Percentiles rank a stretch among this genome's conserved stretches.
These are phyloP conservation scores for Pogoniulus pusillus DNA, from an alignment of 2,797 vertebrate genomes.

Conservation along the genomic window DNA sequence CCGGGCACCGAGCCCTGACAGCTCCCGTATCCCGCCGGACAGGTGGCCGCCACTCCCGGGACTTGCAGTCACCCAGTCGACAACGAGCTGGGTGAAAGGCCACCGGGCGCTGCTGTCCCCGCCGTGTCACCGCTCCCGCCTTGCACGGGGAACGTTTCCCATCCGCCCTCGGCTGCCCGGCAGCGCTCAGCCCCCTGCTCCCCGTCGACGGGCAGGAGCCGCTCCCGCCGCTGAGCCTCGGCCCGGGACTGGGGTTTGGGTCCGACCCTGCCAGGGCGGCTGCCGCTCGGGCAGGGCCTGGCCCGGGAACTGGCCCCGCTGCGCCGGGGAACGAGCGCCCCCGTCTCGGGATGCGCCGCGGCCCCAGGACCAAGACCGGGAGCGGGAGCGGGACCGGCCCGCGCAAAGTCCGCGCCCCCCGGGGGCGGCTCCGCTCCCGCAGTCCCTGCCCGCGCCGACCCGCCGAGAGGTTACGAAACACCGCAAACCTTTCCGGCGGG, in stretches of 20 bases:
- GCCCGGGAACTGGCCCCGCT: neutral
- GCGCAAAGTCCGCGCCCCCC: neutral
- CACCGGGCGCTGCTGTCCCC: neutral
- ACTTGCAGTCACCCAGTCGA: neutral
- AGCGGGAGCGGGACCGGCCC: neutral
- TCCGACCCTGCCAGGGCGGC: neutral
- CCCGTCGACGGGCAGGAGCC: neutral
- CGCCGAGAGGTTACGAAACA: neutral
- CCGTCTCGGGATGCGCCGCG: neutral
- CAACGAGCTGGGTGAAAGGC: neutral
- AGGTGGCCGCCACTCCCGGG: neutral
- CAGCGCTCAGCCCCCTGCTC: neutral
- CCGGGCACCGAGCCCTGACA: slow-evolving; percentile 8
- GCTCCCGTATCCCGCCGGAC: slow-evolving; percentile 9
- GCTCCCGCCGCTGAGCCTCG: neutral
- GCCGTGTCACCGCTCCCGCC: neutral
- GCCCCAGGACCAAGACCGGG: neutral
- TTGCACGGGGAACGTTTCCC: neutral
- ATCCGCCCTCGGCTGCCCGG: no score
- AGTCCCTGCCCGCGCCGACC: neutral
- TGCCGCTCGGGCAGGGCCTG: neutral
- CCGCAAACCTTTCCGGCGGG: neutral
- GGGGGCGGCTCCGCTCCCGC: neutral
- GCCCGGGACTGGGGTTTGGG: neutral
- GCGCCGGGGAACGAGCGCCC: neutral